Evolutionary conservation across 2,113 vertebrate species (phyloP).

Genomic region (Alosa alosa): DNA sequence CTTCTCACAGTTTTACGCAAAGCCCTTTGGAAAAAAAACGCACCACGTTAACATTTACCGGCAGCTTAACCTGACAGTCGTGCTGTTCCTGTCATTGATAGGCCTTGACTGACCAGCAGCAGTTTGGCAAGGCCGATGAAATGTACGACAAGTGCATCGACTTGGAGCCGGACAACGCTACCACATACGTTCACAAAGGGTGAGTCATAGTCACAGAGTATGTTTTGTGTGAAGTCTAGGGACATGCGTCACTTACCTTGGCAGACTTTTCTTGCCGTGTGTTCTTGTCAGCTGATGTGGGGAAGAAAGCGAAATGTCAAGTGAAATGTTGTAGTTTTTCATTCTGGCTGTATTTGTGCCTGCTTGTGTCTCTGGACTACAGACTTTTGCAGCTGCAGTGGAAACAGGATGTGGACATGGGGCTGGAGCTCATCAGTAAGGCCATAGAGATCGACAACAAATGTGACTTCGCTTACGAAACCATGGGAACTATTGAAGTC

Average conservation of each 20-base stretch:
- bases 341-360: conserved; percentile 25
- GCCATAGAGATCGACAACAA: conserved; percentile 99
- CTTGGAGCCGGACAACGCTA: conserved; percentile 96
- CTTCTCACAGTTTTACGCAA: neutral
- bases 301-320: neutral
- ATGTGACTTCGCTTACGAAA: conserved; percentile 99
- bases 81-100: conserved; percentile 49
- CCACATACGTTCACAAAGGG: conserved; percentile 99
- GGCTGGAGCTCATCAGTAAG: conserved; percentile 96
- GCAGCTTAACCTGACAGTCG: neutral
- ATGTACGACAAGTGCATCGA: conserved; percentile 99
- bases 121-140: conserved; percentile 97
- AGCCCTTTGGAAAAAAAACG: neutral
- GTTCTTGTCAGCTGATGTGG: neutral
- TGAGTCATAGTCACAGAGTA: conserved; percentile 56
- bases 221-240: neutral
- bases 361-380: conserved; percentile 28
- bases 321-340: neutral
- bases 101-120: conserved; percentile 98
- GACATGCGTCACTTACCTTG: neutral
- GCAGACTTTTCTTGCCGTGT: neutral
- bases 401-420: conserved; percentile 96
- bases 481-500: conserved; percentile 99
- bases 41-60: neutral
- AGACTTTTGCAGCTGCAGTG: conserved; percentile 98